Percentiles rank a stretch among this genome's conserved stretches.
Conservation (phyloP, 2,113 vertebrate genomes). For the Shinisaurus crocodilurus region DNA sequence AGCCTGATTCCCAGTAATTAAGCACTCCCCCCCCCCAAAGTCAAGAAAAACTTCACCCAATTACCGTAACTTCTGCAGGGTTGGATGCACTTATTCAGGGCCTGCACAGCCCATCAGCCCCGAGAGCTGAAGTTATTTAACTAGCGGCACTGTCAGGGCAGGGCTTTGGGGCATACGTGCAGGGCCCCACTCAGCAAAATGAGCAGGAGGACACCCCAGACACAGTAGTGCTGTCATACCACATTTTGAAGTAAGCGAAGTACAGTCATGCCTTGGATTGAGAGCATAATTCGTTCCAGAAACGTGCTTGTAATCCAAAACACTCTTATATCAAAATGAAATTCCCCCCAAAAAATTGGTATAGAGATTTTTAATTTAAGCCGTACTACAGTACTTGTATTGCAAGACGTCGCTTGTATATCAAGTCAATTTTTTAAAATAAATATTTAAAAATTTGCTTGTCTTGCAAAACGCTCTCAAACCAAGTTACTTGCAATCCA, state of each 20-base stretch:
- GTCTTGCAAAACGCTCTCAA: too few species aligned
- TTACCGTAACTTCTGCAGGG: background rate
- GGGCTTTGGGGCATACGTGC: background rate
- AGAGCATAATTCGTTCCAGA: too few species aligned
- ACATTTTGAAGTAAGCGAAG: background rate
- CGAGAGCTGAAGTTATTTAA: background rate
- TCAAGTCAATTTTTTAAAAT: too few species aligned
- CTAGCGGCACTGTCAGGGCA: background rate
- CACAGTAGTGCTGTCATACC: background rate
- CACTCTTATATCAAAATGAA: too few species aligned
- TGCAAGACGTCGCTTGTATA: too few species aligned
- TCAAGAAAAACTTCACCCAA: background rate
- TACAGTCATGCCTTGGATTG: too few species aligned
- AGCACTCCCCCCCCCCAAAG: background rate
- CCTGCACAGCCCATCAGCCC: background rate
- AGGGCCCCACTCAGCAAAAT: background rate
- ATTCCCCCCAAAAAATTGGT: too few species aligned
- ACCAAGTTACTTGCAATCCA: too few species aligned
- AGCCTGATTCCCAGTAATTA: background rate
- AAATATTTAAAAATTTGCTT: too few species aligned
- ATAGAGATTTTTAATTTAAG: too few species aligned
- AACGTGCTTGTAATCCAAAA: too few species aligned
- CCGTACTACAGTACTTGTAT: too few species aligned
- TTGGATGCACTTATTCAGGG: background rate
- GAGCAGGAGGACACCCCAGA: background rate